Evolutionary conservation across 2,797 vertebrate species (phyloP).

Genomic region (Australoheros facetus): DNA sequence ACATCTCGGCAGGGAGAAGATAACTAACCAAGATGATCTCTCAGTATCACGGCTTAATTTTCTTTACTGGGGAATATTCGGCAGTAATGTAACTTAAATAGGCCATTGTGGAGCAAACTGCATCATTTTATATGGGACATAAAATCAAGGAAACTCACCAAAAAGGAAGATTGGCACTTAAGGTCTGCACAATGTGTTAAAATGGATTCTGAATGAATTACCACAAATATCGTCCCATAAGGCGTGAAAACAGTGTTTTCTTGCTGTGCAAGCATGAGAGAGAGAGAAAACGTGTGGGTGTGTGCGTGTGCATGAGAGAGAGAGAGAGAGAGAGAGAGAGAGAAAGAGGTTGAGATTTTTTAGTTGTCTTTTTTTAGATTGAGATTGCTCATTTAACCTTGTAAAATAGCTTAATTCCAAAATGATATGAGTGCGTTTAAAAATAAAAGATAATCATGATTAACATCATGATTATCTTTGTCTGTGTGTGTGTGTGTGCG

Average conservation of each 20-base stretch:
- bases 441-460: constrained; percentile 13
- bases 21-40: constrained; percentile 78
- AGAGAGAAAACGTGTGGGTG: background rate
- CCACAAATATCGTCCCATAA: constrained; percentile 75
- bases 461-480: background rate
- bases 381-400: constrained; percentile 8
- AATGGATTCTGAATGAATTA: constrained; percentile 78
- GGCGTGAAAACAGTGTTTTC: constrained; percentile 41
- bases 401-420: constrained; percentile 11
- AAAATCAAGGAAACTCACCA: constrained; percentile 78
- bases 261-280: constrained; percentile 21
- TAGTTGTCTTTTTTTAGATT: background rate
- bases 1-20: constrained; percentile 72
- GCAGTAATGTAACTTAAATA: constrained; percentile 79
- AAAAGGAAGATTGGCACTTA: constrained; percentile 79
- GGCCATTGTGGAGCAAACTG: constrained; percentile 74
- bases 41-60: constrained; percentile 76
- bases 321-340: background rate
- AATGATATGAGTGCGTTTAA: constrained; percentile 35
- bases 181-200: constrained; percentile 66
- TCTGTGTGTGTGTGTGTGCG: background rate
- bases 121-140: constrained; percentile 74
- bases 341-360: background rate
- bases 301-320: background rate
- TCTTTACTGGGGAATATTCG: constrained; percentile 77